These are phyloP conservation scores for Pitangus sulphuratus DNA, from an alignment of 2,797 vertebrate genomes.

Conservation along the genomic window DNA sequence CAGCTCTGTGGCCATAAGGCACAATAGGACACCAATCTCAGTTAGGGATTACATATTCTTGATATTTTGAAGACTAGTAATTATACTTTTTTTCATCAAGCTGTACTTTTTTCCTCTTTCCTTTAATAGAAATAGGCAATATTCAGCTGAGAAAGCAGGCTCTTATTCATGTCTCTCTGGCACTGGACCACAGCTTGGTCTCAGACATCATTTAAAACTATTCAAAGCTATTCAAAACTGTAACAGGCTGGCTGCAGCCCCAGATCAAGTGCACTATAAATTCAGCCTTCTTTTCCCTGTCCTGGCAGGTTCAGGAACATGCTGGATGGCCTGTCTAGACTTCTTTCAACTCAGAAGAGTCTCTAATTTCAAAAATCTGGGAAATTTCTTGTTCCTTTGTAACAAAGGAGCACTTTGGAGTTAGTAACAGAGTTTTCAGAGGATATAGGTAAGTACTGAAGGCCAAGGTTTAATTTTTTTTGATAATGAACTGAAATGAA, in stretches of 20 bases:
- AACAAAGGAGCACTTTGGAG: neutral
- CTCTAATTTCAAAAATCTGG: neutral
- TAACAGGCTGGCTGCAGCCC: neutral
- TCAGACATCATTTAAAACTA: neutral
- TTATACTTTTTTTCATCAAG: neutral
- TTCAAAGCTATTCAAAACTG: constrained; percentile 14
- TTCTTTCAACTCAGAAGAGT: neutral
- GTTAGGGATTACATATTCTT: neutral
- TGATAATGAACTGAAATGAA: neutral
- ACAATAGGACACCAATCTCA: neutral
- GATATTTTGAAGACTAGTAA: neutral
- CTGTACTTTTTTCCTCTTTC: neutral
- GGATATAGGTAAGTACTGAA: neutral
- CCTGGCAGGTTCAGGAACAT: neutral
- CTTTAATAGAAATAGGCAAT: constrained; percentile 24
- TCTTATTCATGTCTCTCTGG: neutral
- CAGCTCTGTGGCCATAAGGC: neutral
- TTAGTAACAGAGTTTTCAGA: neutral
- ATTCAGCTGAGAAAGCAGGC: constrained; percentile 28
- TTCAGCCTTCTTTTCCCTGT: neutral
- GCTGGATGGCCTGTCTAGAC: neutral
- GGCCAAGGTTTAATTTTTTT: neutral
- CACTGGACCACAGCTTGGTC: neutral
- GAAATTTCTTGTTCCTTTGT: neutral
- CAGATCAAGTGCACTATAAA: neutral